These are phyloP conservation scores for Dexiosoma caninum DNA, from an alignment of 2,888 invertebrate genomes.

Conservation along the genomic window DNA sequence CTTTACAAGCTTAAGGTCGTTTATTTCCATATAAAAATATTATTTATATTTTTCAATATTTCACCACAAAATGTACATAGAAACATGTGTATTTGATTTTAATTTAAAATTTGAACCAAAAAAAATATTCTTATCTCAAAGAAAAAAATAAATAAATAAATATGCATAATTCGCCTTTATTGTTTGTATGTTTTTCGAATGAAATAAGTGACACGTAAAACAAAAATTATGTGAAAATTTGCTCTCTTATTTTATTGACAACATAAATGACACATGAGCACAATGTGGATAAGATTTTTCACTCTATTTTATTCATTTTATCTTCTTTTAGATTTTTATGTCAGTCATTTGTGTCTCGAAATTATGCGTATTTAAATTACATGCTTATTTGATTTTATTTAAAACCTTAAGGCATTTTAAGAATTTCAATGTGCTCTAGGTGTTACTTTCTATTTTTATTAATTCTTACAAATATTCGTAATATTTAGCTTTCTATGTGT, in stretches of 20 bases:
- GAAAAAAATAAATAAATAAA: too few species aligned
- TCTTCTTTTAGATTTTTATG: not conserved
- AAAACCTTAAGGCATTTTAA: conserved; percentile 36
- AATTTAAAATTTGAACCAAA: too few species aligned
- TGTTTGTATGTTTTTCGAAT: too few species aligned
- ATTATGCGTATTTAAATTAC: conserved; percentile 46
- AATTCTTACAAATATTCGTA: too few species aligned
- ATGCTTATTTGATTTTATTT: conserved; percentile 54
- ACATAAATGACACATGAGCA: conserved; percentile 29
- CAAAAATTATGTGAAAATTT: conserved; percentile 41
- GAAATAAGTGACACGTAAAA: conserved; percentile 13
- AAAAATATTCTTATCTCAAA: too few species aligned
- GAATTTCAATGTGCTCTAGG: conserved; percentile 3
- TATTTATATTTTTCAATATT: too few species aligned
- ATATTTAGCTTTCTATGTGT: not conserved
- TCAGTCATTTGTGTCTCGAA: not conserved
- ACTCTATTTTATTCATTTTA: not conserved
- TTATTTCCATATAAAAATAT: too few species aligned
- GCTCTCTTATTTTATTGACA: conserved; percentile 45
- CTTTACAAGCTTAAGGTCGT: too few species aligned
- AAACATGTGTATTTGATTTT: too few species aligned
- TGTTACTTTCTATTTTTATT: too few species aligned
- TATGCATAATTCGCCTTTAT: too few species aligned
- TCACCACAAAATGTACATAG: too few species aligned
- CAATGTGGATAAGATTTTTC: not conserved